These are phyloP conservation scores for Galeruca laticollis DNA, from an alignment of 2,888 invertebrate genomes.

Conservation along the genomic window DNA sequence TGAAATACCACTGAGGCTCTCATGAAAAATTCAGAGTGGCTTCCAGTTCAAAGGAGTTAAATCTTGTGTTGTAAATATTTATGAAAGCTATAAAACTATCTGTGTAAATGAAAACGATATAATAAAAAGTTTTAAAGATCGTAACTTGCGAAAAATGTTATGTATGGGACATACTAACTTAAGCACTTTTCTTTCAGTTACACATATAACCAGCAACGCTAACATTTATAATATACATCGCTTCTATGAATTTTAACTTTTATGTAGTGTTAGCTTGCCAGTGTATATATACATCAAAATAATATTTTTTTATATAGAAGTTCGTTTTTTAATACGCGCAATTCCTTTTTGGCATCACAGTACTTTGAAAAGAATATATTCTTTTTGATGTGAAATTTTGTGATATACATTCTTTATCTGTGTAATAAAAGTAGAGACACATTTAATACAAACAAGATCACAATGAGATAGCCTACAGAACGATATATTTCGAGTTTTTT, in stretches of 20 bases:
- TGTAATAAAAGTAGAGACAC: too few species aligned
- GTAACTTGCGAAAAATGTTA: slow-evolving; percentile 37
- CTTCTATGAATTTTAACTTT: not conserved
- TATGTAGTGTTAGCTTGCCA: not conserved
- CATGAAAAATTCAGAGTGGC: slow-evolving; percentile 31
- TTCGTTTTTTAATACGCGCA: too few species aligned
- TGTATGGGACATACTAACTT: slow-evolving; percentile 10
- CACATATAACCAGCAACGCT: slow-evolving; percentile 3
- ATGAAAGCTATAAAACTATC: slow-evolving; percentile 46
- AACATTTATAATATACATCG: not conserved
- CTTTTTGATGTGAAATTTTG: too few species aligned
- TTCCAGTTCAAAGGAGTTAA: slow-evolving; percentile 38
- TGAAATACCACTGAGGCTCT: slow-evolving; percentile 20
- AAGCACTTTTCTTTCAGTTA: slow-evolving; percentile 11
- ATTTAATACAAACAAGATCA: too few species aligned
- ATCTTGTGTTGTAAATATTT: slow-evolving; percentile 43
- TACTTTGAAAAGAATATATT: too few species aligned
- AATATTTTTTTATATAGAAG: too few species aligned
- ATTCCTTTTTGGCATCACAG: too few species aligned
- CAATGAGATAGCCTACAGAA: too few species aligned
- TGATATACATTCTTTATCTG: too few species aligned
- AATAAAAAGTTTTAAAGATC: slow-evolving; percentile 41
- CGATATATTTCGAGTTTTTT: too few species aligned
- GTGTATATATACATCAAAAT: too few species aligned
- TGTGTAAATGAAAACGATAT: slow-evolving; percentile 42